These are phyloP conservation scores for Anarrhichthys ocellatus DNA, from an alignment of 2,113 vertebrate species.

Conservation along the genomic window DNA sequence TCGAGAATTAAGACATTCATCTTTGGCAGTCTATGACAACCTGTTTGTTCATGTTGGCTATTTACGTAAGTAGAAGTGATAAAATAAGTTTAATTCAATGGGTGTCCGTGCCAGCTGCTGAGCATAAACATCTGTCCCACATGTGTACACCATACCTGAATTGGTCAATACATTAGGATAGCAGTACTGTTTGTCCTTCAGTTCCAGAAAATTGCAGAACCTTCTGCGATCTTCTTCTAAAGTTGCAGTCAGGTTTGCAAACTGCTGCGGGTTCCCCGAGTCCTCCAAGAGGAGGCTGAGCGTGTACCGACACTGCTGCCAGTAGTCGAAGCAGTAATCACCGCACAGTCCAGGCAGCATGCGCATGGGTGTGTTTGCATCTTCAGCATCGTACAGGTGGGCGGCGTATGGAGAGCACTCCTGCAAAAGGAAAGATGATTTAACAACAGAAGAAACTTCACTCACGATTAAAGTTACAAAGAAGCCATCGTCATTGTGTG, in stretches of 20 bases:
- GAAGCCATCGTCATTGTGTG: not conserved
- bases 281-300: constrained; percentile 82
- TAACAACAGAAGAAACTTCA: too few species aligned
- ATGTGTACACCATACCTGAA: constrained; percentile 48
- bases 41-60: not conserved
- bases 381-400: constrained; percentile 87
- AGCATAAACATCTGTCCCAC: not conserved
- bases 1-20: not conserved
- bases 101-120: not conserved
- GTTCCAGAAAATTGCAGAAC: constrained; percentile 84
- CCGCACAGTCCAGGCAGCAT: constrained; percentile 84
- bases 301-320: constrained; percentile 83
- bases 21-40: not conserved
- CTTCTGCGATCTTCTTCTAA: constrained; percentile 79
- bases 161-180: constrained; percentile 84
- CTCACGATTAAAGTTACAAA: not conserved
- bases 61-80: not conserved
- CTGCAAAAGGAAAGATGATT: constrained; percentile 55
- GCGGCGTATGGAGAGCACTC: constrained; percentile 88
- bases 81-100: not conserved
- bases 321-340: constrained; percentile 83
- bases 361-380: constrained; percentile 85
- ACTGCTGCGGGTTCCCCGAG: constrained; percentile 26
- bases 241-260: constrained; percentile 62
- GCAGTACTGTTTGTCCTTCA: constrained; percentile 87